Conservation (phyloP, 2,888 invertebrate genomes). For the Limnephilus lunatus region DNA sequence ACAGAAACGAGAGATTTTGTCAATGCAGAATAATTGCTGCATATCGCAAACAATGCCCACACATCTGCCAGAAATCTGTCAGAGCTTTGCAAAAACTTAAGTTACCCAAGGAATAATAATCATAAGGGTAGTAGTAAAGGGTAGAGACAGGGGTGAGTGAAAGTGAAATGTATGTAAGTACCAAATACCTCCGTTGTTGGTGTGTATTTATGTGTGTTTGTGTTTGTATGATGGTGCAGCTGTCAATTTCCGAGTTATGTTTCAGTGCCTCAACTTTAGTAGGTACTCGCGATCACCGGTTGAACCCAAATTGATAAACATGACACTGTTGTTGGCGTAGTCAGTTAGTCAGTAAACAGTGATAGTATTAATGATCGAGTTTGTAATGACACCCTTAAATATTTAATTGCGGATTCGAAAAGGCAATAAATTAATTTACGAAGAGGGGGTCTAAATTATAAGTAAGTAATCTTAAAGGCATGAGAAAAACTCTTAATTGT, state of each 20-base stretch:
- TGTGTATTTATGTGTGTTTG: background rate
- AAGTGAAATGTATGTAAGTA: conserved; percentile 19
- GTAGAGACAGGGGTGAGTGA: conserved; percentile 33
- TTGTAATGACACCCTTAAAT: background rate
- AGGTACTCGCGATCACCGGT: background rate
- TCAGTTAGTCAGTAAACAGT: background rate
- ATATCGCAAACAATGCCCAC: conserved; percentile 29
- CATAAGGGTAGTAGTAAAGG: conserved; percentile 3
- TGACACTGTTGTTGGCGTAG: background rate
- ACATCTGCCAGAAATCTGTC: conserved; percentile 16
- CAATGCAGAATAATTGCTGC: conserved; percentile 33
- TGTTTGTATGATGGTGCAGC: conserved; percentile 25
- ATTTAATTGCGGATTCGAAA: background rate
- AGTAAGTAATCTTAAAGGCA: too few species aligned
- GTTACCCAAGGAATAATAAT: conserved; percentile 34
- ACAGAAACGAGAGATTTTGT: conserved; percentile 20
- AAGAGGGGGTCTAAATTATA: too few species aligned
- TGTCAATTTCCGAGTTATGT: conserved; percentile 17
- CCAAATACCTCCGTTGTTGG: background rate
- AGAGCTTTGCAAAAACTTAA: conserved; percentile 40
- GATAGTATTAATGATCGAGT: background rate
- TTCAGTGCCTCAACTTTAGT: background rate
- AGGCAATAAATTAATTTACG: too few species aligned
- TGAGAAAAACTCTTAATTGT: too few species aligned
- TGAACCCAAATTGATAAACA: background rate